These are phyloP conservation scores for Pseudococcus jackbeardsleyi DNA, from an alignment of 2,888 invertebrate species.

Conservation along the genomic window DNA sequence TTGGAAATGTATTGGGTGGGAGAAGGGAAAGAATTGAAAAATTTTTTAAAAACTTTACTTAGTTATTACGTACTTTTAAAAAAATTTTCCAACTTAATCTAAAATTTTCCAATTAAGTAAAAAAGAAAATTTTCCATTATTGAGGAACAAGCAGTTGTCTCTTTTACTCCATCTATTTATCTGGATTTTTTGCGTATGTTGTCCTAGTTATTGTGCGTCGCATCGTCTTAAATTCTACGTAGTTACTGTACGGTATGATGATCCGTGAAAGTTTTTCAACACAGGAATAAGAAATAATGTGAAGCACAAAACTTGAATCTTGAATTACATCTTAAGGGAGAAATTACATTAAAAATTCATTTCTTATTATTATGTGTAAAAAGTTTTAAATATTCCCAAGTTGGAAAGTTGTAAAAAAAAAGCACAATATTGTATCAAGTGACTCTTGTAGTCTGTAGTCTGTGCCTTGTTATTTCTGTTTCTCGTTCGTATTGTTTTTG, in stretches of 20 bases:
- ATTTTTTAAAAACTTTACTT: too few species aligned
- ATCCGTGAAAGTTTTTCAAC: constrained; percentile 22
- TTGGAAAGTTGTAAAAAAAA: constrained; percentile 6
- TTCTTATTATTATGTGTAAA: constrained; percentile 25
- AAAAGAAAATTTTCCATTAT: too few species aligned
- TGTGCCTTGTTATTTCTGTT: background rate
- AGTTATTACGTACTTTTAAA: too few species aligned
- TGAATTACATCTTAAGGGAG: constrained; percentile 5
- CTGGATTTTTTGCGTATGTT: background rate
- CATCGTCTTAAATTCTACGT: background rate
- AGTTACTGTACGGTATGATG: background rate
- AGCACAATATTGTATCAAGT: background rate
- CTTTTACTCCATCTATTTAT: too few species aligned
- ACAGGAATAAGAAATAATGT: constrained; percentile 12
- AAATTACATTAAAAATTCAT: constrained; percentile 39
- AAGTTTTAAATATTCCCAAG: constrained; percentile 34
- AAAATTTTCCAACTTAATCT: too few species aligned
- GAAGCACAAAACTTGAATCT: constrained; percentile 29
- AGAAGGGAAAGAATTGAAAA: too few species aligned
- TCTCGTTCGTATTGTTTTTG: background rate
- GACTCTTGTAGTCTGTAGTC: background rate
- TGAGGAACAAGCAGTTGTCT: too few species aligned
- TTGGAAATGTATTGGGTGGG: too few species aligned
- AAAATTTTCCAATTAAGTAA: too few species aligned
- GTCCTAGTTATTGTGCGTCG: background rate